phyloP scores from a whole-genome alignment of 2,113 vertebrate species.

The Atlantisia rogersi region DNA sequence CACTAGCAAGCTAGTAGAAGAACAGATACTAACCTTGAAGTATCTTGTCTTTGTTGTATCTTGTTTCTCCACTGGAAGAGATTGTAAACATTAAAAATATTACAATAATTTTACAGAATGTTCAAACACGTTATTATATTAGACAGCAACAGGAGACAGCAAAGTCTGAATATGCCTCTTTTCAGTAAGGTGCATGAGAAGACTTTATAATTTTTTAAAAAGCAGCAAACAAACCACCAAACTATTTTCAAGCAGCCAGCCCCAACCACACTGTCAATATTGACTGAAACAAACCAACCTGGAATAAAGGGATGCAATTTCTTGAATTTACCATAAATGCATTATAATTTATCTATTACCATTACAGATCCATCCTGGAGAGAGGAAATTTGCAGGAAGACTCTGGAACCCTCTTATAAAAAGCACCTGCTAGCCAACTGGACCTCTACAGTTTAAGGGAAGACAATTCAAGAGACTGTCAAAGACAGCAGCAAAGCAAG shows the following conservation, averaged over 20 bases:
- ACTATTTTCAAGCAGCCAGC: neutral
- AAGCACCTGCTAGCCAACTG: neutral
- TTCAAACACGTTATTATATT: neutral
- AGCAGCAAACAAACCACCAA: rapidly evolving
- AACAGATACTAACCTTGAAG: constrained; percentile 86
- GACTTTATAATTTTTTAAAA: neutral
- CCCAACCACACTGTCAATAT: neutral
- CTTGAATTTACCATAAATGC: neutral
- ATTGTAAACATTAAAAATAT: neutral
- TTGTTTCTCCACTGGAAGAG: constrained; percentile 90
- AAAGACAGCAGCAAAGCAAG: neutral
- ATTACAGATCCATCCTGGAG: neutral
- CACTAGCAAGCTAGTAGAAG: neutral
- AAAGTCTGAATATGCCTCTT: neutral
- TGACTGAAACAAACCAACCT: neutral
- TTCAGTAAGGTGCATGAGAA: neutral
- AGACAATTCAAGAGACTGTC: neutral
- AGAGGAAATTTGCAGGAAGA: neutral
- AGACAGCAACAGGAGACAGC: neutral
- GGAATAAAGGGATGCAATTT: neutral
- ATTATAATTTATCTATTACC: neutral
- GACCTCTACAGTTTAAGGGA: neutral
- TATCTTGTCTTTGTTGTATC: constrained; percentile 92
- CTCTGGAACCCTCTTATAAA: neutral
- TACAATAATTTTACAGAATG: neutral